A percentile compares a stretch with the other conserved stretches of the same genome.
Evolutionary conservation across 2,888 invertebrate genomes (phyloP).

Genomic region (Ophioninae sp.): DNA sequence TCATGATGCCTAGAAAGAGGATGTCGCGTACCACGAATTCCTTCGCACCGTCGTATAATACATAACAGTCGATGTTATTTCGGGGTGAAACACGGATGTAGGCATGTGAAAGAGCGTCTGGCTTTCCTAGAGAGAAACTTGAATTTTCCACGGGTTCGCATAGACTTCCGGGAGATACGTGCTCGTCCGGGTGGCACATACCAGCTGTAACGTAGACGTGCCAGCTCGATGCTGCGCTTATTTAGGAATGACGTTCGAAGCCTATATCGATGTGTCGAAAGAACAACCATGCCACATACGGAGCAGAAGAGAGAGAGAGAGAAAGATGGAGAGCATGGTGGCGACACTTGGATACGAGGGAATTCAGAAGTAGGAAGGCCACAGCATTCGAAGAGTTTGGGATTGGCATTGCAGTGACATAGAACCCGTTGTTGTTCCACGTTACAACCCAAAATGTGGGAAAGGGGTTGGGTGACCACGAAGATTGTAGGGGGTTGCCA

Average conservation of each 20-base stretch:
- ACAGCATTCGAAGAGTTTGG: slow-evolving; percentile 50
- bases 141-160: slow-evolving; percentile 39
- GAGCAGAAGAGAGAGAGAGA: neutral
- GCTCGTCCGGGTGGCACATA: slow-evolving; percentile 12
- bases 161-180: slow-evolving; percentile 11
- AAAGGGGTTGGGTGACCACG: slow-evolving; percentile 43
- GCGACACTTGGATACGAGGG: slow-evolving; percentile 7
- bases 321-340: neutral
- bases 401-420: slow-evolving; percentile 47
- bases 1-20: slow-evolving; percentile 7
- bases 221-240: slow-evolving; percentile 28
- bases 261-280: slow-evolving; percentile 34
- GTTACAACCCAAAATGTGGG: slow-evolving; percentile 29
- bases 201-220: slow-evolving; percentile 6
- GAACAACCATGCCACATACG: slow-evolving; percentile 7
- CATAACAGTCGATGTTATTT: slow-evolving; percentile 43
- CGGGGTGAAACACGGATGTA: slow-evolving; percentile 25
- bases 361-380: slow-evolving; percentile 26
- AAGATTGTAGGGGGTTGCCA: slow-evolving; percentile 34
- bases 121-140: slow-evolving; percentile 38
- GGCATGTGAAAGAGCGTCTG: slow-evolving; percentile 20
- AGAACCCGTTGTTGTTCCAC: slow-evolving; percentile 52
- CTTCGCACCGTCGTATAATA: slow-evolving; percentile 39
- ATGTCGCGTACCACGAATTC: slow-evolving; percentile 57
- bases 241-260: slow-evolving; percentile 53